These are phyloP conservation scores for Hystrix brachyura DNA, from an alignment of 2,113 vertebrate genomes.

Conservation along the genomic window DNA sequence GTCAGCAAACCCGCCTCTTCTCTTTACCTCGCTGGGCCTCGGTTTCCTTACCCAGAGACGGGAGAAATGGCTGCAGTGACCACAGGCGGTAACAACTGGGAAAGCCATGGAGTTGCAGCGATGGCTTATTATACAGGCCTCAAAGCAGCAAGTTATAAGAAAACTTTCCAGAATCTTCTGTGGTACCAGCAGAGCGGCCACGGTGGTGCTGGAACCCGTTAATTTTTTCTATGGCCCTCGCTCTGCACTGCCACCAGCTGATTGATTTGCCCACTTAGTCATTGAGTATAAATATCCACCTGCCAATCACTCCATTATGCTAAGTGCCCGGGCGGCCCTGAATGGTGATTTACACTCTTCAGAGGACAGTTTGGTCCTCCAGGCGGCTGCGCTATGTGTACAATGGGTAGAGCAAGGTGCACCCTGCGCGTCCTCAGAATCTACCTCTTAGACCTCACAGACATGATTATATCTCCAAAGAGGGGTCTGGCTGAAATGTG, in stretches of 20 bases:
- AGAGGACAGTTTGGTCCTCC: background rate
- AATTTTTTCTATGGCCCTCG: background rate
- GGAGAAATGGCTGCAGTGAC: background rate
- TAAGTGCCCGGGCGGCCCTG: slow-evolving; percentile 75
- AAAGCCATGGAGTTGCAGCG: background rate
- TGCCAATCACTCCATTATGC: slow-evolving; percentile 82
- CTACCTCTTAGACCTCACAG: background rate
- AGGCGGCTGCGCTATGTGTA: background rate
- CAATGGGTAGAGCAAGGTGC: background rate
- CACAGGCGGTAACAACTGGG: background rate
- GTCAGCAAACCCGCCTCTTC: background rate
- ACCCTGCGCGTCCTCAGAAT: background rate
- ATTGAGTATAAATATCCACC: slow-evolving; percentile 76
- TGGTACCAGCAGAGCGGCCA: background rate
- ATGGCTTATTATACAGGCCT: background rate
- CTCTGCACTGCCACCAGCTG: background rate
- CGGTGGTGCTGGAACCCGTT: background rate
- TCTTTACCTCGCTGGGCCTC: background rate
- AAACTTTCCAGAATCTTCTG: background rate
- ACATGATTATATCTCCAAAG: background rate
- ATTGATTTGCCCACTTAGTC: slow-evolving; percentile 79
- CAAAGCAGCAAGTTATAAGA: background rate
- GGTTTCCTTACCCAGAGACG: background rate
- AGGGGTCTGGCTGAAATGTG: background rate
- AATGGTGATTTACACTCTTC: slow-evolving; percentile 66